Conservation (phyloP, 2,888 invertebrate species). For the Phyllotreta striolata region DNA sequence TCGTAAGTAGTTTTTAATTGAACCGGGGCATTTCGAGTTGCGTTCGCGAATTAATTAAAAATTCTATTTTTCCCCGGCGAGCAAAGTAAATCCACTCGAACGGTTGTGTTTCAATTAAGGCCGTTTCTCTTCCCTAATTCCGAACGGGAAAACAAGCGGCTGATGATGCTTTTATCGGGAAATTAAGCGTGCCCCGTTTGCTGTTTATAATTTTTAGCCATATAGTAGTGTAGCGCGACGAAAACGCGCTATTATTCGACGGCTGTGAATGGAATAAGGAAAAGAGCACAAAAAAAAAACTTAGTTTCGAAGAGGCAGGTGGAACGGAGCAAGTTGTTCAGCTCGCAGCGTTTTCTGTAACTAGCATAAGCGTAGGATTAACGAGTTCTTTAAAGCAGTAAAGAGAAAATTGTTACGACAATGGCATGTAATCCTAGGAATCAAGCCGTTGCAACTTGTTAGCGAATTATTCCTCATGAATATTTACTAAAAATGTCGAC, state of each 20-base stretch:
- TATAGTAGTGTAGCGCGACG: conserved; percentile 2
- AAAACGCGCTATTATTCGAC: too few relatives aligned
- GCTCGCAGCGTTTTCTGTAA: conserved; percentile 36
- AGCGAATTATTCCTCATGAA: not conserved
- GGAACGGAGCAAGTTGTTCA: conserved; percentile 36
- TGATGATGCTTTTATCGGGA: too few relatives aligned
- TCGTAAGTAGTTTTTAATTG: conserved; percentile 32
- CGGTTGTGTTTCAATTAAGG: too few relatives aligned
- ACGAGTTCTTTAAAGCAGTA: conserved; percentile 7
- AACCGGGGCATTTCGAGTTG: conserved; percentile 17
- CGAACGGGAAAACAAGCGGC: too few relatives aligned
- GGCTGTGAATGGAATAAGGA: conserved; percentile 26
- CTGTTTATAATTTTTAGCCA: too few relatives aligned
- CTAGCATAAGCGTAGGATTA: conserved; percentile 35
- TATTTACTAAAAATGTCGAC: too few relatives aligned
- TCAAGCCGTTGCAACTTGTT: not conserved
- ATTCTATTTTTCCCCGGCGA: conserved; percentile 5
- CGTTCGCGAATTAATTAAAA: conserved; percentile 19
- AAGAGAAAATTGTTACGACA: conserved; percentile 16
- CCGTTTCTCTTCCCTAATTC: too few relatives aligned
- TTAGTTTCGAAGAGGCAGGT: conserved; percentile 35
- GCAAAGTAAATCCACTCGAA: too few relatives aligned
- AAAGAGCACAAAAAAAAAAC: conserved; percentile 21
- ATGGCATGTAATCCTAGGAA: conserved; percentile 9
- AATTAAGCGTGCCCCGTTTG: too few relatives aligned